Percentiles rank a stretch among this genome's conserved stretches.
Evolutionary conservation across 2,113 vertebrate species (phyloP).

Genomic region (Crotophaga sulcirostris): DNA sequence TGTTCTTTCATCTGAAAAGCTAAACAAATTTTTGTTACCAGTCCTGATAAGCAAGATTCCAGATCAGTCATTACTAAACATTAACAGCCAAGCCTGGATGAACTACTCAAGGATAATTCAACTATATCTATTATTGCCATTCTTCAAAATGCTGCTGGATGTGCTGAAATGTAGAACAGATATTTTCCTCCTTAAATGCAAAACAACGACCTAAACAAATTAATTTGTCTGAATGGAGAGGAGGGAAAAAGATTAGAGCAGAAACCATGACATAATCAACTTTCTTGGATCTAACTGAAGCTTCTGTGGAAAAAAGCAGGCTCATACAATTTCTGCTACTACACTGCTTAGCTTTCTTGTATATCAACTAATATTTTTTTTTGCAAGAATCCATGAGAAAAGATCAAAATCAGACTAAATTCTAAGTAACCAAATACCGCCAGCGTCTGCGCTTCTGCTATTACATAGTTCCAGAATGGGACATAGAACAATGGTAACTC

Average conservation of each 20-base stretch:
- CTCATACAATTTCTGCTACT: neutral
- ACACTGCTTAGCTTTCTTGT: neutral
- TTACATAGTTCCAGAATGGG: conserved; percentile 9
- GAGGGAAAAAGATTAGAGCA: neutral
- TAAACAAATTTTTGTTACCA: neutral
- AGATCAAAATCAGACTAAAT: conserved; percentile 36
- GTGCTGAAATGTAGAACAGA: neutral
- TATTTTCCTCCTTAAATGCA: neutral
- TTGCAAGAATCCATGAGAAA: conserved; percentile 10
- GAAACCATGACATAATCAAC: neutral
- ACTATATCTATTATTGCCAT: neutral
- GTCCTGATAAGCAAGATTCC: neutral
- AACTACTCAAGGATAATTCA: neutral
- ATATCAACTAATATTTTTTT: neutral
- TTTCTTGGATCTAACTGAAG: neutral
- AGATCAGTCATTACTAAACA: neutral
- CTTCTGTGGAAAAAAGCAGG: conserved; percentile 1
- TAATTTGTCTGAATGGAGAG: neutral
- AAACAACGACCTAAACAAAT: conserved; percentile 9
- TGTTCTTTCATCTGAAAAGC: neutral
- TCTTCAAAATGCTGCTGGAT: neutral
- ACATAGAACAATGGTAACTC: conserved; percentile 22
- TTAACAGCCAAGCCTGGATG: neutral
- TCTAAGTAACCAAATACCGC: conserved; percentile 12
- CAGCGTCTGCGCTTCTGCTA: neutral